A percentile compares a stretch with the other conserved stretches of the same genome.
Evolutionary conservation across 2,113 vertebrate species (phyloP).

Genomic region (Chauna torquata): DNA sequence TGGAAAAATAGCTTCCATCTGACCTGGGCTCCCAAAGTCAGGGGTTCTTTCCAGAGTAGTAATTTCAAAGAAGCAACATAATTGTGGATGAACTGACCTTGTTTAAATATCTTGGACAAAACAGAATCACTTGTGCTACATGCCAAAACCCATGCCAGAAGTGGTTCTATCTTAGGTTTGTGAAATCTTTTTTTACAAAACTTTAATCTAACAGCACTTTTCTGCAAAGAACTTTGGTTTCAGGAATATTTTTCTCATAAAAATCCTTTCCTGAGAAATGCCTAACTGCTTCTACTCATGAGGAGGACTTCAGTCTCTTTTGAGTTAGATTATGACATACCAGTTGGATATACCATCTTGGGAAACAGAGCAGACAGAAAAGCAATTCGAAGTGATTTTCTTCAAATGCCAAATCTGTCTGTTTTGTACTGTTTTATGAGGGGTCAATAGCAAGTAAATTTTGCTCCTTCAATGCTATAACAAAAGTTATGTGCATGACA

Average conservation of each 20-base stretch:
- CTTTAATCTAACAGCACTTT: neutral
- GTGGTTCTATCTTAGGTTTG: neutral
- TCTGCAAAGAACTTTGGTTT: neutral
- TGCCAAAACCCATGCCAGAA: neutral
- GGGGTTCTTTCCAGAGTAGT: neutral
- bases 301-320: neutral
- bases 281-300: neutral
- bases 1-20: neutral
- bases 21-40: neutral
- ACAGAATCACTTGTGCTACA: neutral
- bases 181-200: neutral
- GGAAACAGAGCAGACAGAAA: neutral
- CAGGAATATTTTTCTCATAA: neutral
- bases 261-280: neutral
- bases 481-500: neutral
- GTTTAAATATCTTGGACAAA: neutral
- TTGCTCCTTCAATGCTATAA: neutral
- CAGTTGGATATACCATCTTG: neutral
- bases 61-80: neutral
- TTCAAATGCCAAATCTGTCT: neutral
- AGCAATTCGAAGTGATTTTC: neutral
- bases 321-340: neutral
- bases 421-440: neutral
- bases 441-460: neutral
- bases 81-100: neutral